A percentile compares a stretch with the other conserved stretches of the same genome.
These are phyloP conservation scores for Drosophila lowei DNA, from an alignment of 1,140 invertebrate species.

Conservation along the genomic window DNA sequence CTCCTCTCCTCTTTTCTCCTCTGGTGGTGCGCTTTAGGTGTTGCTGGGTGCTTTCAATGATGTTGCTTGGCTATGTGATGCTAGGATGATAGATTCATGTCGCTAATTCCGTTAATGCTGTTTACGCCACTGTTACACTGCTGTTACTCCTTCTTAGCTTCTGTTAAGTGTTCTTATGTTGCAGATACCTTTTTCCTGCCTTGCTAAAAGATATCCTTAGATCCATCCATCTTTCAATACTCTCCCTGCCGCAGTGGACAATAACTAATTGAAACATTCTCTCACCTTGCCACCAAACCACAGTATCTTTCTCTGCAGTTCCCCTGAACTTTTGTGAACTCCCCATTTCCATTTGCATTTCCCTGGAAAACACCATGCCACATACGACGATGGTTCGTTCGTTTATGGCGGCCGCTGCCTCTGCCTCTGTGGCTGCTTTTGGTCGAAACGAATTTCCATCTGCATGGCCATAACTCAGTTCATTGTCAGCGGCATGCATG, in stretches of 20 bases:
- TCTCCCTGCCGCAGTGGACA: conserved; percentile 9
- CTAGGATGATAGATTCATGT: too few species aligned
- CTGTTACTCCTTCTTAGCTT: too few species aligned
- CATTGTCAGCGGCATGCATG: conserved; percentile 59
- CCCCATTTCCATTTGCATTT: conserved; percentile 1
- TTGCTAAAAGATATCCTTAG: too few species aligned
- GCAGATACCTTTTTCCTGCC: too few species aligned
- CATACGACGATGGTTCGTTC: conserved; percentile 38
- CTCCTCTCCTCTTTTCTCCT: not conserved
- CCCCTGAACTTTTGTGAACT: conserved; percentile 44
- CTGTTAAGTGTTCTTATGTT: too few species aligned
- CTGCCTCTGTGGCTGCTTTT: conserved; percentile 16
- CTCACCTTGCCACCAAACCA: conserved; percentile 41
- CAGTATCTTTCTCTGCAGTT: conserved; percentile 15
- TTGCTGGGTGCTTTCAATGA: too few species aligned
- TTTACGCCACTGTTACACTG: too few species aligned
- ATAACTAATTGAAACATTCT: conserved; percentile 58
- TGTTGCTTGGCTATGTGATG: too few species aligned
- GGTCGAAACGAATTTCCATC: conserved; percentile 74
- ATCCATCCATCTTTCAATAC: too few species aligned
- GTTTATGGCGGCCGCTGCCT: not conserved
- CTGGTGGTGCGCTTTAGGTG: not conserved
- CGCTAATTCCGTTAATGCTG: too few species aligned
- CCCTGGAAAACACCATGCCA: conserved; percentile 36
- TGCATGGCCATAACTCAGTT: conserved; percentile 73